These are phyloP conservation scores for Drosophila sordidula DNA, from an alignment of 2,888 invertebrate species.

Conservation along the genomic window DNA sequence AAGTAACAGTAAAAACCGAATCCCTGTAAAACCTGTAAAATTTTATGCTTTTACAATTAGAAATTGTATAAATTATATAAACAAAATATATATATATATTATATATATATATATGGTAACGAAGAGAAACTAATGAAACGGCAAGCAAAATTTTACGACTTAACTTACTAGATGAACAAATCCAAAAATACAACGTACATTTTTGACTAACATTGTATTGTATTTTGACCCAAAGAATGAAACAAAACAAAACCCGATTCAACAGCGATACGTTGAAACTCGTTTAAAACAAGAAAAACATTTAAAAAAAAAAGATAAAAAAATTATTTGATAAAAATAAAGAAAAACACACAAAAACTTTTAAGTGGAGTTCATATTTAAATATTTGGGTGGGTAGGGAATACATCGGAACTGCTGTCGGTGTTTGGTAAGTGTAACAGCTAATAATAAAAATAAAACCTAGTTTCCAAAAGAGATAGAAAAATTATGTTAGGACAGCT, in stretches of 20 bases:
- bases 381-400: neutral
- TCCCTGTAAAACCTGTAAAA: slow-evolving; percentile 59
- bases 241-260: slow-evolving; percentile 54
- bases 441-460: neutral
- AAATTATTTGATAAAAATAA: slow-evolving; percentile 76
- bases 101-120: slow-evolving; percentile 44
- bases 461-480: neutral
- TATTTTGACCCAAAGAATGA: slow-evolving; percentile 77
- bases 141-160: slow-evolving; percentile 65
- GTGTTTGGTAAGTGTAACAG: too few relatives aligned
- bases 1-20: slow-evolving; percentile 15
- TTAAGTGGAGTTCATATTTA: neutral
- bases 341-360: slow-evolving; percentile 47
- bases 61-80: slow-evolving; percentile 70
- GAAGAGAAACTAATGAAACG: slow-evolving; percentile 43
- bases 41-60: slow-evolving; percentile 73
- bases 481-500: neutral
- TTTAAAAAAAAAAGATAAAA: slow-evolving; percentile 24
- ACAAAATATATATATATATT: slow-evolving; percentile 21
- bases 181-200: slow-evolving; percentile 51
- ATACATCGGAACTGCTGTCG: too few relatives aligned
- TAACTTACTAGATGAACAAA: slow-evolving; percentile 53
- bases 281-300: slow-evolving; percentile 62
- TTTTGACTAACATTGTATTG: slow-evolving; percentile 73
- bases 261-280: slow-evolving; percentile 67